Percentiles rank a stretch among this genome's conserved stretches.
phyloP scores from a whole-genome alignment of 2,113 vertebrate species.

The Rhinolophus ferrumequinum region DNA sequence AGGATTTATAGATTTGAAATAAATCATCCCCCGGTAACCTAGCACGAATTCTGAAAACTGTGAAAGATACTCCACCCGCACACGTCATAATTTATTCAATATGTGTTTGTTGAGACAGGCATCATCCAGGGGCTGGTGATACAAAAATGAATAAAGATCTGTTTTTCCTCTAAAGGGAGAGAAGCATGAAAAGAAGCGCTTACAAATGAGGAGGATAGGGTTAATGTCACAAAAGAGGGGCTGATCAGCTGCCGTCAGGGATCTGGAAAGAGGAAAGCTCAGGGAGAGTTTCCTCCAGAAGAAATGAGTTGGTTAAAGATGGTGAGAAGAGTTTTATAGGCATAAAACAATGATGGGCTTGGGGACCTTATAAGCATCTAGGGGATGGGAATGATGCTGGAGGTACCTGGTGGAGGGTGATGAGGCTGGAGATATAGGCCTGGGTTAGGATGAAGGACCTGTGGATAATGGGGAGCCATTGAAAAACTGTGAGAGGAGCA shows the following conservation, averaged over 20 bases:
- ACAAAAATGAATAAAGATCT: not conserved
- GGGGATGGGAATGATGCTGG: not conserved
- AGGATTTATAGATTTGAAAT: not conserved
- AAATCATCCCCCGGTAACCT: not conserved
- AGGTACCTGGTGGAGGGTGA: not conserved
- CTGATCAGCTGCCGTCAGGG: not conserved
- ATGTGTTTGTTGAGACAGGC: not conserved
- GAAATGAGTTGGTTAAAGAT: not conserved
- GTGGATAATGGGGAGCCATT: not conserved
- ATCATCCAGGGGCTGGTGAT: not conserved
- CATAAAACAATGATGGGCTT: not conserved
- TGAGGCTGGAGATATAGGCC: not conserved
- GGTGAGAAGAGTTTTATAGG: not conserved
- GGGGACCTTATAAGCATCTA: not conserved
- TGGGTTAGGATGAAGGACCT: not conserved
- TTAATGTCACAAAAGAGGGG: not conserved
- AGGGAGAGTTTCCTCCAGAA: not conserved
- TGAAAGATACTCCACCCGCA: not conserved
- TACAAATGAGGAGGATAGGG: not conserved
- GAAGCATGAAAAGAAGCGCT: not conserved
- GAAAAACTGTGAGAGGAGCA: not conserved
- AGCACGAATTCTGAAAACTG: not conserved
- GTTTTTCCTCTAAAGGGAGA: not conserved
- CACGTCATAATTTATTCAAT: not conserved
- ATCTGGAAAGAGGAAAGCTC: not conserved